These are phyloP conservation scores for Corythoichthys intestinalis DNA, from an alignment of 2,113 vertebrate genomes.

Conservation along the genomic window DNA sequence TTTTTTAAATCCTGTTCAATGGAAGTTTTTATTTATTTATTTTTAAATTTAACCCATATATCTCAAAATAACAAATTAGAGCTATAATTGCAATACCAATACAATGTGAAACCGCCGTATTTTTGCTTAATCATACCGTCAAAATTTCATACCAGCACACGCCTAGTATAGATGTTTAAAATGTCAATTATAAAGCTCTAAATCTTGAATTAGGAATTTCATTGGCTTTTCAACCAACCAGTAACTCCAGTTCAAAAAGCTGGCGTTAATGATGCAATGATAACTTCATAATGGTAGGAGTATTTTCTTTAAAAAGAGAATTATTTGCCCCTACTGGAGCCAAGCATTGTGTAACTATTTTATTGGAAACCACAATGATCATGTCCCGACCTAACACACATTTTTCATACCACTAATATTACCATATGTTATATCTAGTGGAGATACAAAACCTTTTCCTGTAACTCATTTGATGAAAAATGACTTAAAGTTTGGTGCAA, in stretches of 20 bases:
- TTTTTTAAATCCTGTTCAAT: no score
- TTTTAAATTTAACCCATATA: no score
- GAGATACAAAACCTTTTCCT: background rate
- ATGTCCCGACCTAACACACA: background rate
- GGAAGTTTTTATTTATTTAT: no score
- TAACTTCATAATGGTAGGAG: no score
- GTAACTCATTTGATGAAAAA: background rate
- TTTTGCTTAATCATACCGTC: no score
- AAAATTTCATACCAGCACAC: background rate
- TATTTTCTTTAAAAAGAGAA: no score
- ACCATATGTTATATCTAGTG: background rate
- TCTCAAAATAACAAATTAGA: no score
- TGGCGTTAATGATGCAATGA: background rate
- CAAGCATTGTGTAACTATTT: background rate
- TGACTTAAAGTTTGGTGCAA: background rate
- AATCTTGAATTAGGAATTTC: background rate
- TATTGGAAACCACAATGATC: background rate
- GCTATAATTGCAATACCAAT: no score
- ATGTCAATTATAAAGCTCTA: background rate
- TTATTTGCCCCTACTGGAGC: background rate
- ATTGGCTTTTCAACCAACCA: background rate
- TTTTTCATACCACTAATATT: background rate
- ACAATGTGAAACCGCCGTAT: no score
- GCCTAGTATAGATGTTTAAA: no score
- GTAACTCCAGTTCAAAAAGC: background rate